Conservation (phyloP, 1,140 invertebrate species). For the Forficula auricularia region DNA sequence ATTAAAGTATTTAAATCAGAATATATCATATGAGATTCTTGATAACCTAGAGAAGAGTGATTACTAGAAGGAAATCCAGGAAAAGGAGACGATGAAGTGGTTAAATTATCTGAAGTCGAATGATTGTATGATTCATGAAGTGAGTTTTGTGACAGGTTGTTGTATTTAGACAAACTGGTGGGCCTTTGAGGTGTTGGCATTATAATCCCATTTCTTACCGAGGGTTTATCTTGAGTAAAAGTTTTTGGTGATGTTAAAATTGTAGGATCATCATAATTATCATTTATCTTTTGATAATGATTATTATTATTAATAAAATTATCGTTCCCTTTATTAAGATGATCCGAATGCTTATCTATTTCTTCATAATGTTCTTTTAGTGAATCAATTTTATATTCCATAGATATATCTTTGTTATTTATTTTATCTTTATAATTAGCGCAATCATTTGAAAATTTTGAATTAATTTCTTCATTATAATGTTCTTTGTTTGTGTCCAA, state of each 20-base stretch:
- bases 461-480: too few relatives aligned
- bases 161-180: not conserved
- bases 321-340: not conserved
- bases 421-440: not conserved
- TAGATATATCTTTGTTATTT: not conserved
- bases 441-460: too few relatives aligned
- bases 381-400: not conserved
- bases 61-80: not conserved
- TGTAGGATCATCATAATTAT: not conserved
- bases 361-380: not conserved
- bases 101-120: slow-evolving; percentile 1
- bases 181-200: slow-evolving; percentile 11
- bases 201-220: slow-evolving; percentile 5
- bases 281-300: not conserved
- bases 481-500: not conserved
- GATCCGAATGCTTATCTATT: not conserved
- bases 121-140: not conserved
- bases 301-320: not conserved
- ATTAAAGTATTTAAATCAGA: too few relatives aligned
- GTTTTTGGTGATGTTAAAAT: slow-evolving; percentile 6
- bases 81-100: not conserved
- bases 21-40: too few relatives aligned
- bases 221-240: slow-evolving; percentile 13
- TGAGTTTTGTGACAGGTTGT: not conserved
- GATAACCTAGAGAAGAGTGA: not conserved